Conservation (phyloP, 2,797 vertebrate species). For the Falco cherrug region DNA sequence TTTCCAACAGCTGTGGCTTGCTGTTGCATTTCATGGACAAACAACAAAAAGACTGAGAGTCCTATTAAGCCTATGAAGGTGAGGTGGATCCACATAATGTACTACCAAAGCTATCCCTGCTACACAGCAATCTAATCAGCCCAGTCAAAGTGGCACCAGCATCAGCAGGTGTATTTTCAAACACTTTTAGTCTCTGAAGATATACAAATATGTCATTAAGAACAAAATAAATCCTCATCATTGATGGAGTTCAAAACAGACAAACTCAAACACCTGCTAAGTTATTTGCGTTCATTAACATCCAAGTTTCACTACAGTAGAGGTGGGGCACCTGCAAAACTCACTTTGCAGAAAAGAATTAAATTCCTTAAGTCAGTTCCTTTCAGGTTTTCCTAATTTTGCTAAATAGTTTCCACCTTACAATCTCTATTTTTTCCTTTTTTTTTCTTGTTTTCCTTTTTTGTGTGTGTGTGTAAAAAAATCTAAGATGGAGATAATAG, state of each 20-base stretch:
- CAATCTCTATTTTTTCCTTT: neutral
- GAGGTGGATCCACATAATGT: neutral
- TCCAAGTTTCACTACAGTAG: neutral
- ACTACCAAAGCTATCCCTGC: neutral
- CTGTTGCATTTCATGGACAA: neutral
- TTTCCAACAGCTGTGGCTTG: neutral
- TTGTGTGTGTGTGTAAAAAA: neutral
- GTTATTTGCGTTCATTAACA: slow-evolving; percentile 45
- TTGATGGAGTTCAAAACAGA: slow-evolving; percentile 4
- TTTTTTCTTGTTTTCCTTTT: neutral
- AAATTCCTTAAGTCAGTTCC: neutral
- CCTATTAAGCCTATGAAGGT: neutral
- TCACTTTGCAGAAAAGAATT: neutral
- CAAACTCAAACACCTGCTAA: slow-evolving; percentile 47
- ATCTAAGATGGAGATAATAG: neutral
- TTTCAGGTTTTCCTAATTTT: slow-evolving; percentile 1
- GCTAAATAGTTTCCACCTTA: neutral
- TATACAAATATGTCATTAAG: slow-evolving; percentile 52
- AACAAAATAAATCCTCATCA: slow-evolving; percentile 53
- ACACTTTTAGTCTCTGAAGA: slow-evolving; percentile 40
- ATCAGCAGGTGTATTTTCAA: slow-evolving; percentile 57
- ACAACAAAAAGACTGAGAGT: neutral
- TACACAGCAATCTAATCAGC: slow-evolving; percentile 36
- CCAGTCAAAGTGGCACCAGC: slow-evolving; percentile 13
- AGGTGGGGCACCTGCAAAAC: slow-evolving; percentile 13